Conservation (phyloP, 2,797 vertebrate genomes). For the Phataginus tetradactyla region DNA sequence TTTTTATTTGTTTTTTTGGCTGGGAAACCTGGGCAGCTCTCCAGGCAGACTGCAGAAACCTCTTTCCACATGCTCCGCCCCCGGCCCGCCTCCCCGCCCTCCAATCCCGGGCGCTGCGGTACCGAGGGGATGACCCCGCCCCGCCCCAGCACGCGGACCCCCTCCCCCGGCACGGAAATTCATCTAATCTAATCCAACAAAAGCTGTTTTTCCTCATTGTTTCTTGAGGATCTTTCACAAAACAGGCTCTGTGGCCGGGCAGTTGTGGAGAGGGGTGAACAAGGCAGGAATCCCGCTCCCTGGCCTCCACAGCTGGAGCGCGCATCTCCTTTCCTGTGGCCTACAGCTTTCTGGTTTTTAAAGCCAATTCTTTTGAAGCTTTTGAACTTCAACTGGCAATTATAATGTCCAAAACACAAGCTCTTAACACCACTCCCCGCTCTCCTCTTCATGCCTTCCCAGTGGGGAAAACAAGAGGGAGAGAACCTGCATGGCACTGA, state of each 20-base stretch:
- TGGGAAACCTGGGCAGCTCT: conserved; percentile 83
- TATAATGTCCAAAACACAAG: conserved; percentile 33
- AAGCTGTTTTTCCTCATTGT: conserved; percentile 77
- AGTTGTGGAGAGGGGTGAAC: conserved; percentile 56
- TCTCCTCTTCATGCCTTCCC: not conserved
- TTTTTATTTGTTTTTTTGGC: conserved; percentile 83
- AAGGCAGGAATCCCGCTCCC: conserved; percentile 60
- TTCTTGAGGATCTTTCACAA: conserved; percentile 76
- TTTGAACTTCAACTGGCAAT: conserved; percentile 63
- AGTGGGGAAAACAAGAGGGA: not conserved
- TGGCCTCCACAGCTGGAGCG: conserved; percentile 1
- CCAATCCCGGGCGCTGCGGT: conserved; percentile 41
- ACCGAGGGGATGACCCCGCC: conserved; percentile 42
- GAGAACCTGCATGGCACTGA: not conserved
- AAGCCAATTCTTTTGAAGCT: conserved; percentile 65
- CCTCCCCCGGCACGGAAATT: conserved; percentile 73
- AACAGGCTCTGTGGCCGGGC: conserved; percentile 73
- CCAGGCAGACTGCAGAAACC: conserved; percentile 80
- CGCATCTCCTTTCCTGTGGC: not conserved
- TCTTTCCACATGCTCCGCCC: conserved; percentile 58
- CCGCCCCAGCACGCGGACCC: not conserved
- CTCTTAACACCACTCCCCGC: not conserved
- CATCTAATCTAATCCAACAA: conserved; percentile 80
- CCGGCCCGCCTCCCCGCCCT: not conserved
- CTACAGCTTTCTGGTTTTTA: conserved; percentile 46